Conservation (phyloP, 2,113 vertebrate genomes). For the Microcebus lehilahytsara region DNA sequence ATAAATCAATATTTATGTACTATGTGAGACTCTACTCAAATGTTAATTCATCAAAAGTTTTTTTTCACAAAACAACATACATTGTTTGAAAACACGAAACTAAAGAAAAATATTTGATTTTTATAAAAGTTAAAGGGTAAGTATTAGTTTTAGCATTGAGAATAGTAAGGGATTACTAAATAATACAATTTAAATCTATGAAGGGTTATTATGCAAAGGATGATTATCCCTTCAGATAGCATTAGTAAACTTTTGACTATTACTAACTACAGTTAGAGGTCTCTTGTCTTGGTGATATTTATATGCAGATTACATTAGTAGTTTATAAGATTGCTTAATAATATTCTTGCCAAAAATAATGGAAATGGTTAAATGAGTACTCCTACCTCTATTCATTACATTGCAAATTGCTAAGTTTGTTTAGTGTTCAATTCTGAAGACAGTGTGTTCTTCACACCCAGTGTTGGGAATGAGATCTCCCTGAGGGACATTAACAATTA, state of each 20-base stretch:
- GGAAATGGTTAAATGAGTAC: background rate
- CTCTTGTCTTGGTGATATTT: background rate
- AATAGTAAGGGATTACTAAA: background rate
- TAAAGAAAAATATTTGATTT: background rate
- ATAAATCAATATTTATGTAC: background rate
- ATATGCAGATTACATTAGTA: background rate
- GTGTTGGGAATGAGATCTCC: background rate
- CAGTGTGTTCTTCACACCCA: background rate
- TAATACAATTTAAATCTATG: background rate
- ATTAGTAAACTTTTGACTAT: background rate
- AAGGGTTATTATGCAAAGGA: background rate
- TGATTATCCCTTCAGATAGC: background rate
- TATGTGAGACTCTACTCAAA: background rate
- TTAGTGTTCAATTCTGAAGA: background rate
- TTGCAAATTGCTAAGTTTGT: background rate
- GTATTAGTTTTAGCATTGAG: background rate
- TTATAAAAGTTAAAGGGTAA: background rate
- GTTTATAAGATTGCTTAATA: constrained; percentile 12
- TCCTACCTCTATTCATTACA: background rate
- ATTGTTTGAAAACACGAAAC: background rate
- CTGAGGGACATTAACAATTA: background rate
- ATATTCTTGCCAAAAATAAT: background rate
- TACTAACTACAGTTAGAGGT: background rate
- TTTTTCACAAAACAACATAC: background rate
- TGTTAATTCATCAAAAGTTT: background rate